Evolutionary conservation across 2,113 vertebrate species (phyloP).

Genomic region (Morone chrysops): DNA sequence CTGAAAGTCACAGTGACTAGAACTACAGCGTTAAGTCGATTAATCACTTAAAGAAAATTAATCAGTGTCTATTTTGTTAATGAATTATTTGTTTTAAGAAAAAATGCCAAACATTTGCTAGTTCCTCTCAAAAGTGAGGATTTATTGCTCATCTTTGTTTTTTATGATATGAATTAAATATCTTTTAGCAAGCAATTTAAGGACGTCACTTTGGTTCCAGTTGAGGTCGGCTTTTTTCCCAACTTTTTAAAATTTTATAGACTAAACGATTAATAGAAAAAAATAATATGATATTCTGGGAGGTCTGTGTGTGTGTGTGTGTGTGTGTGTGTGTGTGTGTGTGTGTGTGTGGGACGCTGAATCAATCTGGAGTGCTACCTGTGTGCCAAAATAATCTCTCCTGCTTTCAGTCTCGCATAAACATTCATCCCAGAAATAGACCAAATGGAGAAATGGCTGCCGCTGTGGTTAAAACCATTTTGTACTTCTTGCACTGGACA

Average conservation of each 20-base stretch:
- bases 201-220: background rate
- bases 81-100: background rate
- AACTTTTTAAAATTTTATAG: background rate
- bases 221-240: background rate
- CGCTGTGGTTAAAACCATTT: constrained; percentile 1
- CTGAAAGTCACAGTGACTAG: background rate
- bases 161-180: background rate
- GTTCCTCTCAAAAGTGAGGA: background rate
- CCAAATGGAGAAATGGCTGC: background rate
- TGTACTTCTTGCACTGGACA: constrained; percentile 18
- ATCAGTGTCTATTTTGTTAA: background rate
- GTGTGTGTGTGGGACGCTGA: background rate
- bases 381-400: constrained; percentile 40
- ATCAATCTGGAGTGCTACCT: constrained; percentile 42
- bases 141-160: background rate
- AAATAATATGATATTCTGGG: background rate
- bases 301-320: background rate
- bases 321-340: too few species aligned
- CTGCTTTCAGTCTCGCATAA: constrained; percentile 33
- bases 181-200: background rate
- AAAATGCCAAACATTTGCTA: background rate
- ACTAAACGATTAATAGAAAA: background rate
- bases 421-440: constrained; percentile 35
- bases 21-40: background rate
- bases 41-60: background rate